A percentile compares a stretch with the other conserved stretches of the same genome.
These are phyloP conservation scores for Peromyscus leucopus DNA, from an alignment of 2,113 vertebrate species.

Conservation along the genomic window DNA sequence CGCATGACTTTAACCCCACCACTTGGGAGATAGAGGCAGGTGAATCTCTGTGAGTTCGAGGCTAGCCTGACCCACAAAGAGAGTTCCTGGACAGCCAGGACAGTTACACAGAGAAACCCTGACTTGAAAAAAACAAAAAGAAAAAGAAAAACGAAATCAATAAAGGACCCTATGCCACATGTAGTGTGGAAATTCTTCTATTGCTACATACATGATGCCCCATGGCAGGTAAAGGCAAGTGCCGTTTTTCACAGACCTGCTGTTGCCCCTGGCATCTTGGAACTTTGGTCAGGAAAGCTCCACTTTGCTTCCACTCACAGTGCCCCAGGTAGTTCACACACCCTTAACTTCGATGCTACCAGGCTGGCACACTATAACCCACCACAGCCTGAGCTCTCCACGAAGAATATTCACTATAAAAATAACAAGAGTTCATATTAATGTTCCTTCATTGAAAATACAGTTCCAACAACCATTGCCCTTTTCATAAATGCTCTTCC, in stretches of 20 bases:
- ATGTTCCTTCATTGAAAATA: neutral
- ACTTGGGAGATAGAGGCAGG: neutral
- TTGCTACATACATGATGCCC: neutral
- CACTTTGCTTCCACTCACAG: neutral
- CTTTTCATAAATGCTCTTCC: constrained; percentile 32
- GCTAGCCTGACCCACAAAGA: neutral
- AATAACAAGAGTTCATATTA: neutral
- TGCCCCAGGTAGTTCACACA: neutral
- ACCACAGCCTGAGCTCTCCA: neutral
- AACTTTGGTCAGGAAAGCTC: neutral
- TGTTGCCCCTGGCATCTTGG: neutral
- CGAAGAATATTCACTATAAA: neutral
- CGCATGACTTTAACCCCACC: neutral
- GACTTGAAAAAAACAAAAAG: neutral
- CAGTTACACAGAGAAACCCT: neutral
- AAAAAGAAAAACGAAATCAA: neutral
- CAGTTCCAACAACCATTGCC: neutral
- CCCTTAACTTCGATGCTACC: neutral
- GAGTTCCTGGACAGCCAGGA: neutral
- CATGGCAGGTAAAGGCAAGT: too few relatives aligned
- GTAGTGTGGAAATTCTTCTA: neutral
- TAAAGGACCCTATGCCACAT: neutral
- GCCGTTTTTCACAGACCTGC: fast-evolving
- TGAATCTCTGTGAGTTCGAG: neutral
- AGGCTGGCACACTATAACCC: neutral